phyloP scores from a whole-genome alignment of 1,140 invertebrate genomes.

The Bombus superbus region DNA sequence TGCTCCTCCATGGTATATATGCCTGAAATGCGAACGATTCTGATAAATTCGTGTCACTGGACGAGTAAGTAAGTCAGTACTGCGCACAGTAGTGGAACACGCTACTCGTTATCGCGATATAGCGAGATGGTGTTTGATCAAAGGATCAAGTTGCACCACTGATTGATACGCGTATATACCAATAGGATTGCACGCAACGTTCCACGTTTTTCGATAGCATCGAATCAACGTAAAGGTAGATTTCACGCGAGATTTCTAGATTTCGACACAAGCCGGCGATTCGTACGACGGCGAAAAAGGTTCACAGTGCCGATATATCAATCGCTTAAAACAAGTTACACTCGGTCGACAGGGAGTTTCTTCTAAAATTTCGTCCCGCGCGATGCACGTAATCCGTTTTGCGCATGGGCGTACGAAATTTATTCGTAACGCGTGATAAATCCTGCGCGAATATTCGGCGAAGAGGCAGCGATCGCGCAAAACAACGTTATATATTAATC shows the following conservation, averaged over 20 bases:
- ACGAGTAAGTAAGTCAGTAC: background rate
- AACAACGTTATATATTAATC: slow-evolving; percentile 43
- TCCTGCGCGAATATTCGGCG: background rate
- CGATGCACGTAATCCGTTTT: background rate
- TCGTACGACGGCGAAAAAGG: no score
- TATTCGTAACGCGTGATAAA: slow-evolving; percentile 9
- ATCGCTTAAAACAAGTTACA: no score
- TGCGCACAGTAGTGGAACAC: no score
- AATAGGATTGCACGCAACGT: background rate
- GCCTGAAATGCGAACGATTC: slow-evolving; percentile 71
- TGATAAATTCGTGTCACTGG: background rate
- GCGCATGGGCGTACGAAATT: background rate
- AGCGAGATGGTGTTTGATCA: background rate
- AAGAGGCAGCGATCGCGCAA: background rate
- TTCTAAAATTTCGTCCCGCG: background rate
- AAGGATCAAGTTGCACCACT: background rate
- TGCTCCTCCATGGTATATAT: slow-evolving; percentile 78
- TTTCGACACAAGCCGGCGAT: no score
- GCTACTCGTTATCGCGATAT: background rate
- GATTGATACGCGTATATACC: background rate
- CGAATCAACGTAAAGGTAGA: background rate
- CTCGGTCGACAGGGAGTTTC: no score
- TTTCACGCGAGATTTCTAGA: no score
- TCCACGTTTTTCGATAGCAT: background rate
- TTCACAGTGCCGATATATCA: no score